Evolutionary conservation across 2,113 vertebrate species (phyloP).

Genomic region (Hyperoodon ampullatus): DNA sequence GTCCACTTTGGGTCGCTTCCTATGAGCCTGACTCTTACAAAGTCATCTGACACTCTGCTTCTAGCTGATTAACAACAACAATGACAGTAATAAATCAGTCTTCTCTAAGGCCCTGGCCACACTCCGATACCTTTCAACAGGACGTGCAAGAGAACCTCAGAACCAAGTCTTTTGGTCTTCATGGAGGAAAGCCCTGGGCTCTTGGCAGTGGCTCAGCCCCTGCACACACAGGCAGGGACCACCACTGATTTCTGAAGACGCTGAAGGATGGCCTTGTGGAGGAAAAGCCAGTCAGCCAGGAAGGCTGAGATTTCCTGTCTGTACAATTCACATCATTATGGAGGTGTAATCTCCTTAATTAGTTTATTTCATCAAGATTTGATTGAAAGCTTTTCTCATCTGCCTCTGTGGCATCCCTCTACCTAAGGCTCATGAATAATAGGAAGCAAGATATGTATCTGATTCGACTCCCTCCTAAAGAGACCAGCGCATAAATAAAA

Average conservation of each 20-base stretch:
- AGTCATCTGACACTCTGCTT: neutral
- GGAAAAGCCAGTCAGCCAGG: neutral
- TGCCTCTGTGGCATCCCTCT: constrained; percentile 76
- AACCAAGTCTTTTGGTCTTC: neutral
- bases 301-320: constrained; percentile 61
- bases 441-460: constrained; percentile 74
- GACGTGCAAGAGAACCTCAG: neutral
- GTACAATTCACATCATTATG: constrained; percentile 73
- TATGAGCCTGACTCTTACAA: neutral
- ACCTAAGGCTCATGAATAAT: constrained; percentile 71
- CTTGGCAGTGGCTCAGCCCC: neutral
- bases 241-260: neutral
- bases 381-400: constrained; percentile 71
- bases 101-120: neutral
- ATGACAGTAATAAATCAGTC: too few relatives aligned
- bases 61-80: neutral
- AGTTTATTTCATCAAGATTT: constrained; percentile 81
- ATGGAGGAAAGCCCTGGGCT: neutral
- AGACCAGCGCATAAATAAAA: constrained; percentile 72
- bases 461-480: constrained; percentile 65
- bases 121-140: neutral
- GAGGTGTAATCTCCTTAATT: constrained; percentile 82
- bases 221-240: neutral
- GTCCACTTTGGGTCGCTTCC: neutral
- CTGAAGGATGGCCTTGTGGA: neutral